A percentile compares a stretch with the other conserved stretches of the same genome.
Evolutionary conservation across 2,113 vertebrate species (phyloP).

Genomic region (Hoplias malabaricus): DNA sequence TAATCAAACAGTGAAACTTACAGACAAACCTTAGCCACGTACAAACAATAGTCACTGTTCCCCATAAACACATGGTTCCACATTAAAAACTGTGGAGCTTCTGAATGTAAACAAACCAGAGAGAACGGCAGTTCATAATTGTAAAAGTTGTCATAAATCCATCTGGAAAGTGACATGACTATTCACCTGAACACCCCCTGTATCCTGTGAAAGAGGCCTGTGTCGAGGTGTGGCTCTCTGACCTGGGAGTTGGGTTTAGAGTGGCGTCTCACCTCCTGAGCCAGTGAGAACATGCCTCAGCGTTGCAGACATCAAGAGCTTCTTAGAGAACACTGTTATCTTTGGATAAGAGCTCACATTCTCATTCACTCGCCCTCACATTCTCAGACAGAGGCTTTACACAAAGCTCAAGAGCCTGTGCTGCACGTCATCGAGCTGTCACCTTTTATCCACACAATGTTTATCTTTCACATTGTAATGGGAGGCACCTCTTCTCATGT

Average conservation of each 20-base stretch:
- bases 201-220: too few relatives aligned
- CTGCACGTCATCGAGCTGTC: background rate
- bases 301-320: background rate
- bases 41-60: too few relatives aligned
- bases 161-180: too few relatives aligned
- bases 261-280: background rate
- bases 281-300: conserved; percentile 31
- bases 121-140: too few relatives aligned
- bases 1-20: too few relatives aligned
- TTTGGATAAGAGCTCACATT: background rate
- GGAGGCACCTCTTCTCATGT: background rate
- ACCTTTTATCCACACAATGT: conserved; percentile 12
- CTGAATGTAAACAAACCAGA: too few relatives aligned
- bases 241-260: background rate
- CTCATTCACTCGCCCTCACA: too few relatives aligned
- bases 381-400: background rate
- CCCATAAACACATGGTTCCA: too few relatives aligned
- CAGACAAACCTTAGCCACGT: too few relatives aligned
- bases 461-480: background rate
- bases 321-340: conserved; percentile 11
- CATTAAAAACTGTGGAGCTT: too few relatives aligned
- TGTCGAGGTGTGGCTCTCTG: background rate
- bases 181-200: too few relatives aligned
- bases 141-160: too few relatives aligned
- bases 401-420: background rate